phyloP scores from a whole-genome alignment of 2,797 vertebrate species.

The Catamblyrhynchus diadema region DNA sequence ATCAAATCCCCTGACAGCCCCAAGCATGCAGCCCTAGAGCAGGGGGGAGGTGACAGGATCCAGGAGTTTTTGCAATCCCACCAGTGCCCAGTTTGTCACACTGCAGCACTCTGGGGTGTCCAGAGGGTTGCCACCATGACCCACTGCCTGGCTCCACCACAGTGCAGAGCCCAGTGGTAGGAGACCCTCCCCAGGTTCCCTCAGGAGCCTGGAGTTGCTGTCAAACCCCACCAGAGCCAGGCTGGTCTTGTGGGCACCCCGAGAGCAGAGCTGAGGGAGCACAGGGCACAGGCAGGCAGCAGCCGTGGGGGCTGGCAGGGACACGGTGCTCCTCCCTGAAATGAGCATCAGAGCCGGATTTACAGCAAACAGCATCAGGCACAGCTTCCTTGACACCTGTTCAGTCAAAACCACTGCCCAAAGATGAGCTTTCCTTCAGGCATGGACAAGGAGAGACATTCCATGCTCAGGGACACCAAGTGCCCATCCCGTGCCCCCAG shows the following conservation, averaged over 20 bases:
- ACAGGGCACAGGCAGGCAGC: neutral
- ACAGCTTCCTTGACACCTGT: neutral
- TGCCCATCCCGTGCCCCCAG: accelerated
- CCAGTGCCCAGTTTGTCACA: neutral
- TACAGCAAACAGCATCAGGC: neutral
- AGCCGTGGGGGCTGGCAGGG: neutral
- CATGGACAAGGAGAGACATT: neutral
- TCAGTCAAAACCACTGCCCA: neutral
- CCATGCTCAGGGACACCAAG: neutral
- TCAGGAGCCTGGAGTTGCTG: neutral
- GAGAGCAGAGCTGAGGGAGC: neutral
- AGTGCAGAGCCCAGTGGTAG: accelerated
- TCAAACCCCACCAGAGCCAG: neutral
- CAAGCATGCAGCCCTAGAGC: neutral
- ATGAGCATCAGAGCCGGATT: neutral
- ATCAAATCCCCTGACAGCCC: neutral
- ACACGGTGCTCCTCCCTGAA: accelerated
- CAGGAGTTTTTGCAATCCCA: neutral
- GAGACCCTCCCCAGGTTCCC: accelerated
- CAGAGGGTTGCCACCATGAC: neutral
- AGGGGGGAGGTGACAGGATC: neutral
- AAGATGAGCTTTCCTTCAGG: neutral
- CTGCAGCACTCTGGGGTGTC: neutral
- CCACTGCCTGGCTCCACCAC: neutral
- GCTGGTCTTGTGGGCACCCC: neutral